Evolutionary conservation across 2,888 invertebrate species (phyloP).

Genomic region (Athalia cordata): DNA sequence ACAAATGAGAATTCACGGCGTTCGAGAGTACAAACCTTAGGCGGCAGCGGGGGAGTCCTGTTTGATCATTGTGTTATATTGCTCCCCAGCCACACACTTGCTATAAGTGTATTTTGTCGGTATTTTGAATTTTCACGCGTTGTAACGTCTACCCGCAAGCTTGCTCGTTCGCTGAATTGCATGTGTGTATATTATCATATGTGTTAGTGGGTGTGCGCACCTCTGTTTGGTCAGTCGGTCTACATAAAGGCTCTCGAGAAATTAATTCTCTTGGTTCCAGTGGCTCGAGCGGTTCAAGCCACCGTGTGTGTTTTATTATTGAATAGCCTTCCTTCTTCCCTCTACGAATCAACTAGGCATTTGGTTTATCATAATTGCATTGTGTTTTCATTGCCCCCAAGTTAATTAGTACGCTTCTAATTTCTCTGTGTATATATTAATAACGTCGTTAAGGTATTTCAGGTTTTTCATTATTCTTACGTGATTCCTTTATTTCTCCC

Average conservation of each 20-base stretch:
- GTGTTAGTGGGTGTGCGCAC: constrained; percentile 46
- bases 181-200: constrained; percentile 55
- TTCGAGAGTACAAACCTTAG: constrained; percentile 37
- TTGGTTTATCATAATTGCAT: constrained; percentile 73
- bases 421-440: constrained; percentile 1
- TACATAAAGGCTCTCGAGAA: constrained; percentile 71
- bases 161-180: constrained; percentile 51
- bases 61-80: constrained; percentile 69
- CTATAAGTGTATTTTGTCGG: constrained; percentile 69
- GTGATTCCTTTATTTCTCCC: neutral
- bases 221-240: constrained; percentile 68
- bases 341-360: constrained; percentile 70
- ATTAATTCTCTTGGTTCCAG: constrained; percentile 68
- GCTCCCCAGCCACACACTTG: constrained; percentile 66
- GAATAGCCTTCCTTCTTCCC: constrained; percentile 66
- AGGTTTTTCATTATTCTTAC: neutral
- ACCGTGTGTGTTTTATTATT: constrained; percentile 70
- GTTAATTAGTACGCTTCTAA: constrained; percentile 64
- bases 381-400: constrained; percentile 70
- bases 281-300: constrained; percentile 50
- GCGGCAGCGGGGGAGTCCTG: constrained; percentile 54
- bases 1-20: constrained; percentile 25
- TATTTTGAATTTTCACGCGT: constrained; percentile 68
- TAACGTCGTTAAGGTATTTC: no score
- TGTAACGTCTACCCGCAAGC: constrained; percentile 62